Evolutionary conservation across 2,888 invertebrate species (phyloP), one percentile per base, ranked within the genome.

Genomic region (Octonoba sinensis): DNA sequence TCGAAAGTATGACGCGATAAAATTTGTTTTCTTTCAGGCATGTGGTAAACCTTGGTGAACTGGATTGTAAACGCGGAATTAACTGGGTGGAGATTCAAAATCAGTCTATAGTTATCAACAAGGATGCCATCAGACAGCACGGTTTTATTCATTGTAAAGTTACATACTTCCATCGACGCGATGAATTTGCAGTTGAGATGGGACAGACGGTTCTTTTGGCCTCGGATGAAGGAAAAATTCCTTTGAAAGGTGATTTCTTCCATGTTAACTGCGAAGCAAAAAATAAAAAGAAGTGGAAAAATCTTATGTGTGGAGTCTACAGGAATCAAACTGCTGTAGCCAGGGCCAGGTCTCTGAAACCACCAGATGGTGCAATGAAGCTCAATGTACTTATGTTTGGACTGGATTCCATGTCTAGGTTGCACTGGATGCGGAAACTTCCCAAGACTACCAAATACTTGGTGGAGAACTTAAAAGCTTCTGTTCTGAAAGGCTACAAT

Each of bases 361-460:
- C 91, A 27, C 89, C 90, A 0, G 77, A 86, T 15, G 88, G 89
- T 71, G 88, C 91, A 72, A 86, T 92, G 15, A 90, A 90, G 65
- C 86, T 92, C 59, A 95, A 95, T 87, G 92, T 96, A 0, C 88
- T 96, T 0, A 95, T 96, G 90, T 92, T 96, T 84, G 96, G 95
- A 0, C 94, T 95, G 86, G 97, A 97, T 89, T 96, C 97, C 0
- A 89, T 97, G 0, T 95, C 96, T 0, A 91, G 93, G 66, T 93
- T 95, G 89, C 93, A 94, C 12, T 95, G 94, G 86, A 92, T 93
- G 65, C 90, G 95, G 20, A 93, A 93, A 87, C 89, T 96, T 86
- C 95, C 95, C 0, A 92, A 92, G 86, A 93, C 93, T 12, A 94
- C 93, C 87, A 75, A 67, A 18, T 93, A 92, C 87, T 87, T 96